These are phyloP conservation scores for Myotis brandtii DNA, from an alignment of 2,113 vertebrate genomes.

Conservation along the genomic window DNA sequence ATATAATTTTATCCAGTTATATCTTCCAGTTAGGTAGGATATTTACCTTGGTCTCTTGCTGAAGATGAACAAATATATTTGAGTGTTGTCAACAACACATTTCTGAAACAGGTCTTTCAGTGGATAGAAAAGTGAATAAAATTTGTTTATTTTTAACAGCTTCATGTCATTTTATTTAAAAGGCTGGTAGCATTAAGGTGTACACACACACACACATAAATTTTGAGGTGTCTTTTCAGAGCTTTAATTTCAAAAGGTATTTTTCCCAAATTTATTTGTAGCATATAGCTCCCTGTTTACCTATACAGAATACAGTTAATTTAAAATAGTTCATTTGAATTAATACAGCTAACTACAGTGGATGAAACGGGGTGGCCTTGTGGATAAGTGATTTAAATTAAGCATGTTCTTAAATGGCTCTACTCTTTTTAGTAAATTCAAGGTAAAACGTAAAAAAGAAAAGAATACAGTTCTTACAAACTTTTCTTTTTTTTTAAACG, in stretches of 20 bases:
- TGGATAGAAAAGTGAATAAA: constrained; percentile 13
- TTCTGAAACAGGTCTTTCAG: constrained; percentile 3
- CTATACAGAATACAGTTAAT: neutral
- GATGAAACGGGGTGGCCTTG: neutral
- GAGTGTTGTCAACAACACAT: neutral
- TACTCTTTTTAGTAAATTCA: neutral
- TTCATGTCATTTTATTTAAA: neutral
- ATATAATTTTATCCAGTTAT: constrained; percentile 31
- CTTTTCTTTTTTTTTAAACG: neutral
- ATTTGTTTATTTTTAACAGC: constrained; percentile 10
- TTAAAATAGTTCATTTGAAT: constrained; percentile 34
- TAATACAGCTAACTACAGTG: neutral
- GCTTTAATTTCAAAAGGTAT: constrained; percentile 40
- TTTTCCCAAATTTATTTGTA: constrained; percentile 19
- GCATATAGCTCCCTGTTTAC: neutral
- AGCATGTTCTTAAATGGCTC: neutral
- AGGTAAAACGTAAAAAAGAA: neutral
- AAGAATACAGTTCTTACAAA: neutral
- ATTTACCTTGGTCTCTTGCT: constrained; percentile 9
- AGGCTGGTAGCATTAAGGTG: neutral
- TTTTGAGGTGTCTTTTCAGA: neutral
- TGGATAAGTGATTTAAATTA: constrained; percentile 16
- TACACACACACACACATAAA: neutral
- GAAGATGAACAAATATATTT: neutral
- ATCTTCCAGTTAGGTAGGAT: neutral